phyloP scores from a whole-genome alignment of 2,797 vertebrate species.

The Rhynchonycteris naso region DNA sequence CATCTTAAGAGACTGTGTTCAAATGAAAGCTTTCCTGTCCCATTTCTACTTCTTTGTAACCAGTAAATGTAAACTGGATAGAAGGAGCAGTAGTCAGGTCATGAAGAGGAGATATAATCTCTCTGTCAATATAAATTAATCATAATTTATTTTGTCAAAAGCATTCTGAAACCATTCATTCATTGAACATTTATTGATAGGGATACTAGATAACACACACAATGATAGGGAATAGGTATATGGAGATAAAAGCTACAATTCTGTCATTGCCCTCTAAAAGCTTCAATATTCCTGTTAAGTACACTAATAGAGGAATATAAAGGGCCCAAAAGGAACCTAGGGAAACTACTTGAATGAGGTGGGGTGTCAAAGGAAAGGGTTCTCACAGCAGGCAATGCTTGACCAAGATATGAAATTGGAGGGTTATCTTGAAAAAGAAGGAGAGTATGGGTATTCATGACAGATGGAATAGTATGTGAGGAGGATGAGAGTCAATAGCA shows the following conservation, averaged over 20 bases:
- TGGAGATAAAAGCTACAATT: not conserved
- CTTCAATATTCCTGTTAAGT: not conserved
- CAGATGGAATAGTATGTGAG: not conserved
- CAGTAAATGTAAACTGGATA: conserved; percentile 30
- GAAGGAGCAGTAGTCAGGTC: not conserved
- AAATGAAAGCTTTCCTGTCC: not conserved
- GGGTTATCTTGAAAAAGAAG: not conserved
- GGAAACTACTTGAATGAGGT: not conserved
- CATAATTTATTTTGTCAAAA: conserved; percentile 33
- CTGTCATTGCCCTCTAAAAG: not conserved
- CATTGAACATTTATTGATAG: not conserved
- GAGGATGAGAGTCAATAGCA: not conserved
- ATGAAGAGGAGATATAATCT: conserved; percentile 10
- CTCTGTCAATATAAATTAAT: conserved; percentile 39
- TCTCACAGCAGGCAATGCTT: not conserved
- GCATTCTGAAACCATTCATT: not conserved
- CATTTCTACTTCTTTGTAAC: conserved; percentile 7
- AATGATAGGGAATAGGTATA: not conserved
- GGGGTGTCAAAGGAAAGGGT: not conserved
- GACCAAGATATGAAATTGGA: not conserved
- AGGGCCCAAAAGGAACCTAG: not conserved
- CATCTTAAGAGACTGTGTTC: not conserved
- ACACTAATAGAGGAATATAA: not conserved
- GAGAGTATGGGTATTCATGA: not conserved
- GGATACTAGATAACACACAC: not conserved